A percentile compares a stretch with the other conserved stretches of the same genome.
phyloP scores from a whole-genome alignment of 2,888 invertebrate genomes.

The Dasypolia templi region DNA sequence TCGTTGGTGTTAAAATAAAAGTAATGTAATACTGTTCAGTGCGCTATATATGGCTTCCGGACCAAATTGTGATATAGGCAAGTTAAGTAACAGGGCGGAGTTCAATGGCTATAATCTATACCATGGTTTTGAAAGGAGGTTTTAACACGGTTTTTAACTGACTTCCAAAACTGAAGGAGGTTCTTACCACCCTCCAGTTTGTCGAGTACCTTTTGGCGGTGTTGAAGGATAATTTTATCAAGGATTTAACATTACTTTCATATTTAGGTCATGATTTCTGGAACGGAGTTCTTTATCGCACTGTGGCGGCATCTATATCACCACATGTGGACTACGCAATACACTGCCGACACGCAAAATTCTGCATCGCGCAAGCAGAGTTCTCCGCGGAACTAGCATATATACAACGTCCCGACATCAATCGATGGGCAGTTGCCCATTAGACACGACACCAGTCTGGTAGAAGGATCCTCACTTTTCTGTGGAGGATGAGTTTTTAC shows the following conservation, averaged over 20 bases:
- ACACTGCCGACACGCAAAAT: no score
- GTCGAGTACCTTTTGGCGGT: neutral
- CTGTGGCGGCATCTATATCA: no score
- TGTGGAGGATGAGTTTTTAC: no score
- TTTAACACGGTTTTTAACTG: neutral
- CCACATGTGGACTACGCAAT: no score
- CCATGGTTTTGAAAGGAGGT: neutral
- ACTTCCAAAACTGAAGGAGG: neutral
- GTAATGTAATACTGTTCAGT: conserved; percentile 42
- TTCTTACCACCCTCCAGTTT: neutral
- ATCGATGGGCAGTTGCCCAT: no score
- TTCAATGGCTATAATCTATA: conserved; percentile 22
- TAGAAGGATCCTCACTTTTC: no score
- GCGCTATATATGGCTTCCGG: conserved; percentile 38
- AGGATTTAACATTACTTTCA: neutral
- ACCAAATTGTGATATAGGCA: conserved; percentile 45
- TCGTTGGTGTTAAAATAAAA: conserved; percentile 29
- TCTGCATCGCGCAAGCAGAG: no score
- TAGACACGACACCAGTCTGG: no score
- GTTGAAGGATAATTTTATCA: neutral
- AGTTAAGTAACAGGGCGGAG: conserved; percentile 7
- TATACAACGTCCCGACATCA: no score
- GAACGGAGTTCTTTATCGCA: no score
- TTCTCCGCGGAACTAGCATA: no score
- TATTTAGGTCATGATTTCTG: no score